These are phyloP conservation scores for Loripinus fragilis DNA, from an alignment of 2,888 invertebrate genomes.

Conservation along the genomic window DNA sequence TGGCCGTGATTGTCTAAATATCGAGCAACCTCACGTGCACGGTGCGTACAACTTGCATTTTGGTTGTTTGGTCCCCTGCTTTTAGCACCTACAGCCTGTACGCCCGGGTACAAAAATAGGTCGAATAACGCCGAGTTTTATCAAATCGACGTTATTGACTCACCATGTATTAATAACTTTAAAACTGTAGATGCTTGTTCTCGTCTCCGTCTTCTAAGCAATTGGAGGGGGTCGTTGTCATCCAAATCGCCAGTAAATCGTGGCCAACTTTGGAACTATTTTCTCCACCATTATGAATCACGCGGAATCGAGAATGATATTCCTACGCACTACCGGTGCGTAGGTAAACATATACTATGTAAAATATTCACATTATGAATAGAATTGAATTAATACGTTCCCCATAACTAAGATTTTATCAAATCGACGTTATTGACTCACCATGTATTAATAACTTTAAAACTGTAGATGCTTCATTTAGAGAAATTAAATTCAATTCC, in stretches of 20 bases:
- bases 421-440: constrained; percentile 14
- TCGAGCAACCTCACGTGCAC: too few relatives aligned
- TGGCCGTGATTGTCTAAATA: too few relatives aligned
- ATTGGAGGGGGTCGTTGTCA: background rate
- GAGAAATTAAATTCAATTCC: background rate
- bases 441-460: constrained; percentile 11
- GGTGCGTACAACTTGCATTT: too few relatives aligned
- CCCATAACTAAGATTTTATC: constrained; percentile 11
- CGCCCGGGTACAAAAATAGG: too few relatives aligned
- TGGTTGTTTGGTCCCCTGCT: too few relatives aligned
- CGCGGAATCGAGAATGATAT: background rate
- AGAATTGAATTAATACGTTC: background rate
- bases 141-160: background rate
- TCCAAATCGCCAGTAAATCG: background rate
- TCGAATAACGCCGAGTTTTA: too few relatives aligned
- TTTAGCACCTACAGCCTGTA: too few relatives aligned
- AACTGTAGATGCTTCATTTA: constrained; percentile 15
- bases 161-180: background rate
- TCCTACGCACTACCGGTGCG: constrained; percentile 3
- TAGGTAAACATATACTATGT: constrained; percentile 11
- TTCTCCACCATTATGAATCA: background rate
- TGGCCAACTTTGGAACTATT: background rate
- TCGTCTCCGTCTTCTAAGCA: constrained; percentile 4
- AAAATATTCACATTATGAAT: background rate
- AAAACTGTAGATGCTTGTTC: constrained; percentile 3